phyloP scores from a whole-genome alignment of 2,888 invertebrate genomes.

The Omphaloscelis lunosa region DNA sequence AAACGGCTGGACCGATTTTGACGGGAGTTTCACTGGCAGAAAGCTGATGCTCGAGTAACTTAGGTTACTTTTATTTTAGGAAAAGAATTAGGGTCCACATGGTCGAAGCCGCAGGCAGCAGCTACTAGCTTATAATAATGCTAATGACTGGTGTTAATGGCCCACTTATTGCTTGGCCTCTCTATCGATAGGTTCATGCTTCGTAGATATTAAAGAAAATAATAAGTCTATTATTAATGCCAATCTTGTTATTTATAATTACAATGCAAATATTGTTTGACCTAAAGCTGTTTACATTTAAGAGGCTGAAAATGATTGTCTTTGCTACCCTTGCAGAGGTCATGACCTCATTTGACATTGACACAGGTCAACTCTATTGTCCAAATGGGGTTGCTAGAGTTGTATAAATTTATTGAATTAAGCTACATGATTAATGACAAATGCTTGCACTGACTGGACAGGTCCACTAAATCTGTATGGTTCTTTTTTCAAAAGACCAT shows the following conservation, averaged over 20 bases:
- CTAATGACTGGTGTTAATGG: conserved; percentile 75
- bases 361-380: not conserved
- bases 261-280: conserved; percentile 28
- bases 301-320: conserved; percentile 17
- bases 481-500: too few species aligned
- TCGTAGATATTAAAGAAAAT: conserved; percentile 45
- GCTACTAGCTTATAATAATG: conserved; percentile 57
- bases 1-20: too few species aligned
- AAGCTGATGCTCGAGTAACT: too few species aligned
- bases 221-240: conserved; percentile 1
- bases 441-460: not conserved
- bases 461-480: not conserved
- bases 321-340: conserved; percentile 6
- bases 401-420: not conserved
- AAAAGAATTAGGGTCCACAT: too few species aligned
- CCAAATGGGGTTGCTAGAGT: conserved; percentile 3
- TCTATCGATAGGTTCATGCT: conserved; percentile 69
- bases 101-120: too few species aligned
- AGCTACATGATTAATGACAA: not conserved
- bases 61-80: too few species aligned
- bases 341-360: conserved; percentile 28
- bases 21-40: too few species aligned
- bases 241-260: conserved; percentile 50
- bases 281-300: conserved; percentile 15
- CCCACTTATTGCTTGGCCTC: conserved; percentile 74